Conservation (phyloP, 2,888 invertebrate genomes). For the Alitta virens region DNA sequence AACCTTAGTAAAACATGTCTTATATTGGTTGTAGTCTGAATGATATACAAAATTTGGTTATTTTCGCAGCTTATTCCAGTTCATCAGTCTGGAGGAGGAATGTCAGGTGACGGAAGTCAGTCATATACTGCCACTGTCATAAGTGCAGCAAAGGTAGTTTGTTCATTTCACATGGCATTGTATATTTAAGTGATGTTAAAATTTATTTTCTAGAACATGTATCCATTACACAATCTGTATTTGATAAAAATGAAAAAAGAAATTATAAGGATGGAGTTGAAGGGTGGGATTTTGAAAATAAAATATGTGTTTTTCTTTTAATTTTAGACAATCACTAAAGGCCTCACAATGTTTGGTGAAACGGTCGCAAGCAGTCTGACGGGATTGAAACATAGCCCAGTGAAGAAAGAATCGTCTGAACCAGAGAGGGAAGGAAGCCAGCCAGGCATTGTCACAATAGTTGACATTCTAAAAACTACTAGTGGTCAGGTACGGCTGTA, state of each 20-base stretch:
- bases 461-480: constrained; percentile 64
- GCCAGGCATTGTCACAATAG: constrained; percentile 83
- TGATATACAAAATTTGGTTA: too few relatives aligned
- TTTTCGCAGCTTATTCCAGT: constrained; percentile 51
- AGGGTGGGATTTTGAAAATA: too few relatives aligned
- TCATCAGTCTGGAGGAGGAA: constrained; percentile 58
- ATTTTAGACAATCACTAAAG: constrained; percentile 77
- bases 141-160: constrained; percentile 87
- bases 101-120: constrained; percentile 72
- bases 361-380: constrained; percentile 87
- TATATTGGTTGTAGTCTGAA: too few relatives aligned
- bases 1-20: too few relatives aligned
- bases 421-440: constrained; percentile 39
- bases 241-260: too few relatives aligned
- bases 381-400: constrained; percentile 59
- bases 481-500: constrained; percentile 38
- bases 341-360: constrained; percentile 79
- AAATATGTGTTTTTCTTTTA: background rate
- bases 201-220: too few relatives aligned
- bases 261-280: too few relatives aligned
- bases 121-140: constrained; percentile 83
- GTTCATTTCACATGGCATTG: too few relatives aligned
- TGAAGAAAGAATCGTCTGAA: constrained; percentile 37
- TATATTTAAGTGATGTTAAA: too few relatives aligned
- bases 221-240: too few relatives aligned